Evolutionary conservation across 2,888 invertebrate species (phyloP), one percentile per base, ranked within the genome.

Genomic region (Orgyia antiqua): DNA sequence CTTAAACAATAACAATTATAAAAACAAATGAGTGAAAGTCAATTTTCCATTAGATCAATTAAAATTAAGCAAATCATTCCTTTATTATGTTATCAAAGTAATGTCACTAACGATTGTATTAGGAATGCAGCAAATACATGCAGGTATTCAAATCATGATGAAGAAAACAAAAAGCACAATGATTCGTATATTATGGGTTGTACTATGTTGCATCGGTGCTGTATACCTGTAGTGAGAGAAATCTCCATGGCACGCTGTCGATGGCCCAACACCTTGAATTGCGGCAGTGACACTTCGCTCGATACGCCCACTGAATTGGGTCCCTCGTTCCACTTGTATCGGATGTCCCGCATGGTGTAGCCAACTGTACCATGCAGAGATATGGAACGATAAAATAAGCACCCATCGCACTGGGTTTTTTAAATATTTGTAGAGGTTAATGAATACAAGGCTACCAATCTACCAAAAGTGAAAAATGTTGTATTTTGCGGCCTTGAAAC

Each of bases 261-360:
- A 90, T 96, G 96, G 75, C 97, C 97, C 88, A 97, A 93, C 87
- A 97, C 96, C 91, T 96, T 95, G 93, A 97, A 97, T 90, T 97
- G 97, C 87, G 97, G 97, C 86, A 97, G 93, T 74, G 96, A 95
- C 88, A 97, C 96, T 89, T 96, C 96, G 88, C 93, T 94, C 88
- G 95, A 95, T 77, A 97, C 95, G 87, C 95, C 96, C 87, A 97
- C 96, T 83, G 96, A 95, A 89, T 94, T 93, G 77, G 94, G 93
- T 69, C 95, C 95, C 88, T 96, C 95, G 90, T 95, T 95, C 97
- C 97, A 97, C 88, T 94, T 95, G 93, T 97, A 97, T 78, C 95
- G 93, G 91, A 96, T 96, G 92, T 97, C 96, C 89, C 94, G 91
- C 95, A 96, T 96, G 88, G 96, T 96, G 93, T 97, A 97, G 90